A percentile compares a stretch with the other conserved stretches of the same genome.
These are phyloP conservation scores for Arbacia lixula DNA, from an alignment of 53 echinoderm and acorn worm genomes.

Conservation along the genomic window DNA sequence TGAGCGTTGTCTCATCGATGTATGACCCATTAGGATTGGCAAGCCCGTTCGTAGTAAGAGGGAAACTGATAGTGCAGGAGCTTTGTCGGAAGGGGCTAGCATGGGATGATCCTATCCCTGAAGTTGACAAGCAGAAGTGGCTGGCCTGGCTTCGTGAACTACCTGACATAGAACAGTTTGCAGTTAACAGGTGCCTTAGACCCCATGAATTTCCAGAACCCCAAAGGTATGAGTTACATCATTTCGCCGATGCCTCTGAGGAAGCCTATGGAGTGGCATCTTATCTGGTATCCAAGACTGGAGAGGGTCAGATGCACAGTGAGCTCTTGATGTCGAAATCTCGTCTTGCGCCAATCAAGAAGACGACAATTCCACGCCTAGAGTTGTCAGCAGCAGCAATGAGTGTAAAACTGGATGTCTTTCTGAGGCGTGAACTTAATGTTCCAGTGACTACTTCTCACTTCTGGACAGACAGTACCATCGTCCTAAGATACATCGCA, in stretches of 20 bases:
- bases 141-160: slow-evolving; percentile 54
- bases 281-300: slow-evolving; percentile 38
- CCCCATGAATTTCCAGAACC: slow-evolving; percentile 35
- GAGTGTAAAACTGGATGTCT: slow-evolving; percentile 43
- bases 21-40: too few relatives aligned
- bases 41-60: too few relatives aligned
- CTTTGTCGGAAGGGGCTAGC: too few relatives aligned
- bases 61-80: too few relatives aligned
- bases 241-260: slow-evolving; percentile 74
- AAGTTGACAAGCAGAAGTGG: slow-evolving; percentile 36
- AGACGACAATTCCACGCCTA: slow-evolving; percentile 57
- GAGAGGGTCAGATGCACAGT: slow-evolving; percentile 41
- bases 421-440: slow-evolving; percentile 53
- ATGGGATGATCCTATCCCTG: too few relatives aligned
- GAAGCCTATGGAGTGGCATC: slow-evolving; percentile 63
- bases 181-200: slow-evolving; percentile 67
- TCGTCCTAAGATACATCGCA: slow-evolving; percentile 54
- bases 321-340: slow-evolving; percentile 28
- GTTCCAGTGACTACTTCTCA: slow-evolving; percentile 33
- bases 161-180: slow-evolving; percentile 58
- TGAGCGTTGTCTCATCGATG: too few relatives aligned
- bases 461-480: slow-evolving; percentile 64
- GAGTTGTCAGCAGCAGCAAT: slow-evolving; percentile 61
- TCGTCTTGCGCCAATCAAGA: slow-evolving; percentile 28
- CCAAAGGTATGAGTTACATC: slow-evolving; percentile 56